These are phyloP conservation scores for Mormoops blainvillei DNA, from an alignment of 2,113 vertebrate species.

Conservation along the genomic window DNA sequence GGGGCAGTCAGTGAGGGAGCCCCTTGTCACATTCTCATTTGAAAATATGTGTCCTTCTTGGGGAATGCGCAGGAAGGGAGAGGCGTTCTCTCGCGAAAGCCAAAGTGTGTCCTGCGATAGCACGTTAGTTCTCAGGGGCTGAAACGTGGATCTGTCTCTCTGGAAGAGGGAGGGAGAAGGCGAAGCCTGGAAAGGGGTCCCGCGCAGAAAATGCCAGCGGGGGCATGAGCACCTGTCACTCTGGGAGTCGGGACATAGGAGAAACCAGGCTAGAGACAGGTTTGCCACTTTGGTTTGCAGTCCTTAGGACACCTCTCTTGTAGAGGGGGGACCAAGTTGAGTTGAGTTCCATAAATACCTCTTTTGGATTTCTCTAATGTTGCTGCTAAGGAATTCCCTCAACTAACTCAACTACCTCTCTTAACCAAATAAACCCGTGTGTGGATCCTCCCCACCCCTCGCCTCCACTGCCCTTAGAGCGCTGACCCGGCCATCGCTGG, in stretches of 20 bases:
- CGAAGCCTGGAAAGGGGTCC: background rate
- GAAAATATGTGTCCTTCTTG: background rate
- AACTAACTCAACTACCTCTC: conserved; percentile 67
- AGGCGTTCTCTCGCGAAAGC: background rate
- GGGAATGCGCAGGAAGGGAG: background rate
- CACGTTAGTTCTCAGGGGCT: background rate
- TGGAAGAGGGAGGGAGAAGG: background rate
- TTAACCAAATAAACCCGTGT: conserved; percentile 70
- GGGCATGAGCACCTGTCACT: background rate
- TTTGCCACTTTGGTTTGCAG: background rate
- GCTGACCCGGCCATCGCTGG: conserved; percentile 57
- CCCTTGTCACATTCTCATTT: background rate
- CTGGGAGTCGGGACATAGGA: background rate
- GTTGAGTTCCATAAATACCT: conserved; percentile 1
- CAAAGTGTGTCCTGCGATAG: background rate
- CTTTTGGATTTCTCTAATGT: conserved; percentile 39
- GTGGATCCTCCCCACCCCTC: conserved; percentile 28
- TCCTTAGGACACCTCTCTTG: background rate
- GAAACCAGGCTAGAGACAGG: background rate
- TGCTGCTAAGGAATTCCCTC: conserved; percentile 51
- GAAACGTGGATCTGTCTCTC: background rate
- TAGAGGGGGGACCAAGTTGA: background rate
- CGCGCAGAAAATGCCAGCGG: background rate
- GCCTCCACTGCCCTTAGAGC: conserved; percentile 36
- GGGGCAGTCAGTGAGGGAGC: background rate